Evolutionary conservation across 2,113 vertebrate genomes (phyloP), one percentile per base, ranked within the genome.

Genomic region (Girardinichthys multiradiatus): DNA sequence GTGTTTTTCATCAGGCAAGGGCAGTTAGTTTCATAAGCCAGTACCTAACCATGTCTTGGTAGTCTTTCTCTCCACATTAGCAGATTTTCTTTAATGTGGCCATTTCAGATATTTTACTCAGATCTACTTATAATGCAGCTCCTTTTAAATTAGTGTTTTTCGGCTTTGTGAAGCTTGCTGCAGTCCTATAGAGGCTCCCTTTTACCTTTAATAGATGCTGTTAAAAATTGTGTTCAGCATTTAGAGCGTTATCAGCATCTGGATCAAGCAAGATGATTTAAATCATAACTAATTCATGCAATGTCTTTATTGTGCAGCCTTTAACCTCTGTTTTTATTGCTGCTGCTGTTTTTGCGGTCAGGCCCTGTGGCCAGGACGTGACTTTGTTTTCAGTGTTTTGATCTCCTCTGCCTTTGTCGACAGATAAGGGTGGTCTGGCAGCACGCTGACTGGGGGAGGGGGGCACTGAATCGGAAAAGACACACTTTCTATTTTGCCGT

Each of bases 281-380:
- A 89, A 79, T 91, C 74, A 86, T 92, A 85, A 89, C 77, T 86
- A 79, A 86, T 91, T 90, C 83, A 82, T 83, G 33, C 28, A 61
- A 65, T 73, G 75, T 86, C 81, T 86, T 39, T 57, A 59, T 77
- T 78, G 67, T 74, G 66, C 54, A 79, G 69, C 81, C 72, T 79
- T 70, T 73, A 88, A 80, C 77, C 79, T 85, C 37, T 74, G 84
- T 87, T 90, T 90, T 87, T 65, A 85, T 80, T 65, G 68, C 73
- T 73, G 75, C 60, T 76, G 74, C 66, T 71, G 72, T 77, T 82
- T 79, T 76, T 87, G 63, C 7, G 70, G 77, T 87, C 71, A 82
- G 80, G 75, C 83, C 76, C 76, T 65, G 70, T 79, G 74, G 82
- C 80, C 88, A 86, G 68, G 75, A 86, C 64, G 68, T 87, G 66